Conservation (phyloP, 2,888 invertebrate genomes). For the Drosophila eohydei region DNA sequence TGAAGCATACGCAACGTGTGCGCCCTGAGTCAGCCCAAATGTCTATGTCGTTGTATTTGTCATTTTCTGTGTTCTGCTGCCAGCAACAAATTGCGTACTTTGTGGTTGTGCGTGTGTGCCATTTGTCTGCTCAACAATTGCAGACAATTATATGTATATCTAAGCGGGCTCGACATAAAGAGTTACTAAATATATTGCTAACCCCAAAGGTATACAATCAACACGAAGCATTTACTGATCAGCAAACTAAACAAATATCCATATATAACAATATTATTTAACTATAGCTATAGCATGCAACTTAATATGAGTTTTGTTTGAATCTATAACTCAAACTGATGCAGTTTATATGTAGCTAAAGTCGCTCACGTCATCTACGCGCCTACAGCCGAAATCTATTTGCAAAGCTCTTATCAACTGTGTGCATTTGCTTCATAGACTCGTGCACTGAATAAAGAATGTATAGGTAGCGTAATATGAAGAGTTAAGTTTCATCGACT, state of each 20-base stretch:
- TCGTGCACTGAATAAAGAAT: too few species aligned
- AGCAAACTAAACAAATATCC: neutral
- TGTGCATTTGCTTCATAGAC: too few species aligned
- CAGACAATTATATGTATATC: neutral
- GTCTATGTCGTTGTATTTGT: conserved; percentile 10
- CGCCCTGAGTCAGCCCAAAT: conserved; percentile 2
- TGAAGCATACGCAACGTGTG: conserved; percentile 20
- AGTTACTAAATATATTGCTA: neutral
- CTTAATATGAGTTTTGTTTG: neutral
- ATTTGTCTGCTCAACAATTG: conserved; percentile 12
- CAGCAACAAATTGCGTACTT: conserved; percentile 23
- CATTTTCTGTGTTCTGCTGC: neutral
- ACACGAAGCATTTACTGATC: neutral
- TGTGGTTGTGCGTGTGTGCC: conserved; percentile 26
- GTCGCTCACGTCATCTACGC: too few species aligned
- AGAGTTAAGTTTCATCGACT: too few species aligned
- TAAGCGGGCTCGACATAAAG: neutral
- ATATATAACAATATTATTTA: neutral
- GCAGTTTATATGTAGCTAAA: too few species aligned
- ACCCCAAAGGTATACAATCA: neutral
- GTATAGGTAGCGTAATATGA: too few species aligned
- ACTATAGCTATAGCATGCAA: neutral
- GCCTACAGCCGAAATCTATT: too few species aligned
- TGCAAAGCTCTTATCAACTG: too few species aligned
- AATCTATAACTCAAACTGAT: neutral